A percentile compares a stretch with the other conserved stretches of the same genome.
Evolutionary conservation across 2,797 vertebrate genomes (phyloP).

Genomic region (Lagocephalus sceleratus): DNA sequence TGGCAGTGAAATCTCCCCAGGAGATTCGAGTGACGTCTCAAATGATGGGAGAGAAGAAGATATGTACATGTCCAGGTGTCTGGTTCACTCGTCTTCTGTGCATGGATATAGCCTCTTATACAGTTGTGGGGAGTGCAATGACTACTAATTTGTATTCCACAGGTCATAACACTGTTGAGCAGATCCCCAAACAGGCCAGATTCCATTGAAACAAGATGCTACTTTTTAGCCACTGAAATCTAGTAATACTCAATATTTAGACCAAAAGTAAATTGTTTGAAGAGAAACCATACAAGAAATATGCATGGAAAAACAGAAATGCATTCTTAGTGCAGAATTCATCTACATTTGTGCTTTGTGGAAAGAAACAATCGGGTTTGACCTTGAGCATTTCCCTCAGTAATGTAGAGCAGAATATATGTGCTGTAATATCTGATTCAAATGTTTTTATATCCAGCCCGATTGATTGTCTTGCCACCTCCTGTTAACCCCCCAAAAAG

Average conservation of each 20-base stretch:
- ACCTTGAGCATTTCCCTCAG: constrained; percentile 53
- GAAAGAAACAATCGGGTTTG: constrained; percentile 30
- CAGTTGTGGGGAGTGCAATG: too few relatives aligned
- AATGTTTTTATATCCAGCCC: constrained; percentile 15
- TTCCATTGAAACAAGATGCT: too few relatives aligned
- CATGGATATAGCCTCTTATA: too few relatives aligned
- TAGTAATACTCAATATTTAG: too few relatives aligned
- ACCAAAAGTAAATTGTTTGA: too few relatives aligned
- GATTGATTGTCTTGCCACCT: constrained; percentile 21
- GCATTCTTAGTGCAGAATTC: constrained; percentile 38
- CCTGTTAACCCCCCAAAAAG: constrained; percentile 36
- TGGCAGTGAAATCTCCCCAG: constrained; percentile 36
- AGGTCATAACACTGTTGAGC: too few relatives aligned
- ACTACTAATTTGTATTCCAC: too few relatives aligned
- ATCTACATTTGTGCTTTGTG: constrained; percentile 35
- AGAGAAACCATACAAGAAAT: too few relatives aligned
- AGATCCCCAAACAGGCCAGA: too few relatives aligned
- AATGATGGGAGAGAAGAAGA: constrained; percentile 19
- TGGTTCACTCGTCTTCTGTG: too few relatives aligned
- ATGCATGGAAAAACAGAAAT: constrained; percentile 15
- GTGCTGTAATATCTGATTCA: constrained; percentile 23
- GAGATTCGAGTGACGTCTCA: constrained; percentile 36
- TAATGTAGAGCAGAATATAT: constrained; percentile 1
- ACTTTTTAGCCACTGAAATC: constrained; percentile 9
- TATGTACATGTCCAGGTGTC: constrained; percentile 20